Conservation (phyloP, 2,888 invertebrate genomes). For the Lamellibrachia columna region DNA sequence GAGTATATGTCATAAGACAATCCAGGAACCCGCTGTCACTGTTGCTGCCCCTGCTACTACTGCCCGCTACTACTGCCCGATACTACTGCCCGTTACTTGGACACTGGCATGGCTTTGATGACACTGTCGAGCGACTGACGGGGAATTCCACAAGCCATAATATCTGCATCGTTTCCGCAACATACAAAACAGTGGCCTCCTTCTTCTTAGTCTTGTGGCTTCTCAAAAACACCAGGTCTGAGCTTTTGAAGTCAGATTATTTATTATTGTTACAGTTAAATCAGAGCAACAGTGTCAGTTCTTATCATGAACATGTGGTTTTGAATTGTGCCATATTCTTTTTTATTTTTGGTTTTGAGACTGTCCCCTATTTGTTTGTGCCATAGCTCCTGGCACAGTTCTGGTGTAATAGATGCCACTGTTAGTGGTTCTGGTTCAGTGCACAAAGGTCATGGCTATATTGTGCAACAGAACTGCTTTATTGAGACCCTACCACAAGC, state of each 20-base stretch:
- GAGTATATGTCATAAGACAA: too few species aligned
- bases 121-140: background rate
- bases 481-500: background rate
- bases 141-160: background rate
- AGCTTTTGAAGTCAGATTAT: background rate
- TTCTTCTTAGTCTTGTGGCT: background rate
- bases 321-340: background rate
- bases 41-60: background rate
- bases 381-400: background rate
- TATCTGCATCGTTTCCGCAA: background rate
- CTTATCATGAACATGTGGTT: background rate
- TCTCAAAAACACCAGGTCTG: background rate
- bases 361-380: background rate
- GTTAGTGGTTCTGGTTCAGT: background rate
- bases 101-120: background rate
- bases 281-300: background rate
- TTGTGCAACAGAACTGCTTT: background rate
- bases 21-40: background rate
- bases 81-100: background rate
- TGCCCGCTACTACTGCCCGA: background rate
- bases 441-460: background rate
- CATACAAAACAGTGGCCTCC: background rate
- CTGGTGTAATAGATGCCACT: slow-evolving; percentile 22
- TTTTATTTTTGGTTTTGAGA: background rate
- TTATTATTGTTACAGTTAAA: background rate